Conservation (phyloP, 2,113 vertebrate species). For the Cyanoderma ruficeps region DNA sequence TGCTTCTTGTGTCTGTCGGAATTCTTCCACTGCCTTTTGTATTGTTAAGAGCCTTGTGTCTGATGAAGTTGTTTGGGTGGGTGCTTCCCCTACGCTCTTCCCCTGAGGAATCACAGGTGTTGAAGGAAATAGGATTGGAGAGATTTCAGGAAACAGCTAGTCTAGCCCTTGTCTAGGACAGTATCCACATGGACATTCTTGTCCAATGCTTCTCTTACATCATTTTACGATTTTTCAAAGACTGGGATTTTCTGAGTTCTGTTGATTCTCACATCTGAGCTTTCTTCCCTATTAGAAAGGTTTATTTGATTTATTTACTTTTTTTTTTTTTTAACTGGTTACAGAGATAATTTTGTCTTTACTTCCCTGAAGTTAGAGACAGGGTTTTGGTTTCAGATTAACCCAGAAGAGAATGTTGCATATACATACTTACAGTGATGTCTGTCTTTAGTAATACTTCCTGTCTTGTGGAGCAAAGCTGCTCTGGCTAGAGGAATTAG, state of each 20-base stretch:
- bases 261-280: background rate
- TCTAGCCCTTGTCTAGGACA: background rate
- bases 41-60: background rate
- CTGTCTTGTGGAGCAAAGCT: background rate
- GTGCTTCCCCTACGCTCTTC: background rate
- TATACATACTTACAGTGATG: background rate
- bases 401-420: background rate
- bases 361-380: background rate
- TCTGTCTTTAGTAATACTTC: background rate
- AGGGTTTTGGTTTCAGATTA: background rate
- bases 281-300: background rate
- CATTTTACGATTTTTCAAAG: background rate
- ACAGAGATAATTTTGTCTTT: background rate
- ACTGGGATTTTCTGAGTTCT: background rate
- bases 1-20: background rate
- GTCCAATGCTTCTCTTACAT: background rate
- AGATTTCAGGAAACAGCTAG: background rate
- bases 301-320: background rate
- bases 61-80: background rate
- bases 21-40: background rate
- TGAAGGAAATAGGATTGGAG: background rate
- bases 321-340: background rate
- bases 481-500: background rate
- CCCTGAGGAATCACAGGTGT: slow-evolving; percentile 14
- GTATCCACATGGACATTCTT: background rate